Percentiles rank a stretch among this genome's conserved stretches.
phyloP scores from a whole-genome alignment of 2,888 invertebrate species.

The Orgyia antiqua region DNA sequence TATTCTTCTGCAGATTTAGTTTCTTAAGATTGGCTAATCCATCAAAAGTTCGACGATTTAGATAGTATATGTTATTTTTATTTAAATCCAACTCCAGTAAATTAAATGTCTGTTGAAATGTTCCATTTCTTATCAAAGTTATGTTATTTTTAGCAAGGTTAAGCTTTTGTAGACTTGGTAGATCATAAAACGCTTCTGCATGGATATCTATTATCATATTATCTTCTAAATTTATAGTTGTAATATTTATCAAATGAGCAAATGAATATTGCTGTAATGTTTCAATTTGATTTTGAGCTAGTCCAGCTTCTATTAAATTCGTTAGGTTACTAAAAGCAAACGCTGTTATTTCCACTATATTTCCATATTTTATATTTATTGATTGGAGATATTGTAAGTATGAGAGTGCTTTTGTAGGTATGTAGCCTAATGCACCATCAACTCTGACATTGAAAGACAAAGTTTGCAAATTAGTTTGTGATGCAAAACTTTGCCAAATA shows the following conservation, averaged over 20 bases:
- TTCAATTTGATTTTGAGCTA: slow-evolving; percentile 84
- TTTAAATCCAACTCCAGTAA: slow-evolving; percentile 90
- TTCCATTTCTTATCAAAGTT: slow-evolving; percentile 88
- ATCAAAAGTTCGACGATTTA: slow-evolving; percentile 87
- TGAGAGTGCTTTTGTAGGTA: slow-evolving; percentile 84
- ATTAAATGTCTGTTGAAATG: slow-evolving; percentile 85
- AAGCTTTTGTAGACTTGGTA: slow-evolving; percentile 85
- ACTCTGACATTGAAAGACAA: slow-evolving; percentile 85
- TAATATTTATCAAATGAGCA: slow-evolving; percentile 83
- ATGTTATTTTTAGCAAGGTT: slow-evolving; percentile 92
- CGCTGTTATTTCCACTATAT: slow-evolving; percentile 82
- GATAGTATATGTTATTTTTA: slow-evolving; percentile 84
- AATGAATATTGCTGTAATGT: slow-evolving; percentile 83
- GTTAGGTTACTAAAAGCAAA: slow-evolving; percentile 87
- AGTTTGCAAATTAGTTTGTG: slow-evolving; percentile 83
- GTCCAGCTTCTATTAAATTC: slow-evolving; percentile 80
- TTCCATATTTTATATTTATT: slow-evolving; percentile 85
- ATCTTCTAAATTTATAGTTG: slow-evolving; percentile 83
- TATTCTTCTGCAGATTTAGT: slow-evolving; percentile 86
- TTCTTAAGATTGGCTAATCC: slow-evolving; percentile 85
- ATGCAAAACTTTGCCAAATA: slow-evolving; percentile 86
- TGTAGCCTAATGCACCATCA: slow-evolving; percentile 82
- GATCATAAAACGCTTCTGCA: slow-evolving; percentile 83
- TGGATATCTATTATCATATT: slow-evolving; percentile 87
- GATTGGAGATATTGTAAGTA: slow-evolving; percentile 82